Conservation (phyloP, 2,888 invertebrate genomes). For the Saturnia pavonia region DNA sequence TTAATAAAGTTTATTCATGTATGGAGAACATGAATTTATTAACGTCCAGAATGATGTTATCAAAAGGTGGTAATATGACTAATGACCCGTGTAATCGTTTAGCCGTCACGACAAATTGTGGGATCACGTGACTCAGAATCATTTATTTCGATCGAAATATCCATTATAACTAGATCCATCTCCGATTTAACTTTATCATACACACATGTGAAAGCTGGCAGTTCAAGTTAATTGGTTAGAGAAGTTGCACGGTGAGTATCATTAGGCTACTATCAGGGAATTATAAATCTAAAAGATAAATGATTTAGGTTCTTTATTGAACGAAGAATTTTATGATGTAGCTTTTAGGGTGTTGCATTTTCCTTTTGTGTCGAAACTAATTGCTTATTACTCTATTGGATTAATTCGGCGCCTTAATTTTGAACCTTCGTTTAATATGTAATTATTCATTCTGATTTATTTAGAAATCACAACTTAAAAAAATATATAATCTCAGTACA, state of each 20-base stretch:
- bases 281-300: neutral
- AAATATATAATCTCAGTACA: neutral
- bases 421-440: conserved; percentile 33
- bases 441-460: conserved; percentile 33
- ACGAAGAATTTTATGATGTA: conserved; percentile 25
- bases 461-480: neutral
- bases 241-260: conserved; percentile 9
- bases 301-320: conserved; percentile 1
- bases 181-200: neutral
- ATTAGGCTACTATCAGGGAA: conserved; percentile 25
- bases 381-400: conserved; percentile 50
- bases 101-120: conserved; percentile 74
- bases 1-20: too few species aligned
- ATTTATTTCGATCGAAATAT: conserved; percentile 56
- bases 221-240: neutral
- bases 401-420: conserved; percentile 48
- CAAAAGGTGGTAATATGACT: conserved; percentile 77
- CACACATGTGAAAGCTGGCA: neutral
- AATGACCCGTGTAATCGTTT: conserved; percentile 74
- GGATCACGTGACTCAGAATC: conserved; percentile 68
- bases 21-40: conserved; percentile 44
- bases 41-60: conserved; percentile 68
- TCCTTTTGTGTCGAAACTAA: conserved; percentile 54
- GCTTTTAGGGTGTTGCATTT: conserved; percentile 48
- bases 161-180: conserved; percentile 24